Percentiles rank a stretch among this genome's conserved stretches.
Evolutionary conservation across 2,888 invertebrate species (phyloP).

Genomic region (Ormia ochracea): DNA sequence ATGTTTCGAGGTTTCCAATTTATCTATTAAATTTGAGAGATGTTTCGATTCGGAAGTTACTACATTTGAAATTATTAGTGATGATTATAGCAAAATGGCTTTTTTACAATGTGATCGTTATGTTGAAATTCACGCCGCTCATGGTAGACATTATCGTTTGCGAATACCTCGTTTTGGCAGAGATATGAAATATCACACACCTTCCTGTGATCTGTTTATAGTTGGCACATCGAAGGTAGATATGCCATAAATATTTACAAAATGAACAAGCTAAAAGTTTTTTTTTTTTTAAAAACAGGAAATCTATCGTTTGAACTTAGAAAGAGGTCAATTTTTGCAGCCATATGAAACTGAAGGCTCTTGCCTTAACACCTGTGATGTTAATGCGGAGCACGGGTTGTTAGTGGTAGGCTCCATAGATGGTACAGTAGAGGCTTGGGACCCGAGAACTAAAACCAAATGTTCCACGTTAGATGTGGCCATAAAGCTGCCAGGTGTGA

Average conservation of each 20-base stretch:
- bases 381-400: conserved; percentile 93
- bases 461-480: conserved; percentile 92
- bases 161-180: conserved; percentile 97
- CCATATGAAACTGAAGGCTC: conserved; percentile 87
- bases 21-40: conserved; percentile 97
- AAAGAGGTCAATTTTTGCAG: conserved; percentile 94
- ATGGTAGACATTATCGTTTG: conserved; percentile 92
- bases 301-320: conserved; percentile 95
- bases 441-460: conserved; percentile 87
- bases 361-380: conserved; percentile 87
- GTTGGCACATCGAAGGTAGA: conserved; percentile 89
- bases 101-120: conserved; percentile 92
- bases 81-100: conserved; percentile 94
- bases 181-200: conserved; percentile 92
- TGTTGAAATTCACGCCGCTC: conserved; percentile 96
- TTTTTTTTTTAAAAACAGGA: conserved; percentile 80
- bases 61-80: conserved; percentile 93
- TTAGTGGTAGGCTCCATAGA: conserved; percentile 91
- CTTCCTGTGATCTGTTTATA: conserved; percentile 93
- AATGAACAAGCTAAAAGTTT: neutral
- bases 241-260: neutral
- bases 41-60: conserved; percentile 98
- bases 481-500: conserved; percentile 79
- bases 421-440: conserved; percentile 97
- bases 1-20: conserved; percentile 96